Percentiles rank a stretch among this genome's conserved stretches.
Conservation (phyloP, 2,888 invertebrate species). For the Eulithis testata region DNA sequence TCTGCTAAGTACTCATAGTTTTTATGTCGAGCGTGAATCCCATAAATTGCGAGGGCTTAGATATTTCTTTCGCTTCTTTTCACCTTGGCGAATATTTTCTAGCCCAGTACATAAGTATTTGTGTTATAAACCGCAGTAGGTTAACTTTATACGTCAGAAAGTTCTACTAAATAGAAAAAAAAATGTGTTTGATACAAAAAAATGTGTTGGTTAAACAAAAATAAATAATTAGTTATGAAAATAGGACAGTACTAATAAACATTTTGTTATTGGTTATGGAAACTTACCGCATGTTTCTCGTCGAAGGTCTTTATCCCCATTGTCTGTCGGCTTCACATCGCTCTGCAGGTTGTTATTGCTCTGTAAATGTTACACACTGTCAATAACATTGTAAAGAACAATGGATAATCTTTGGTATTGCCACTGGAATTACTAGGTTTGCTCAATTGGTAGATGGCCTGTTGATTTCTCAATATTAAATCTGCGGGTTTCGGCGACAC, state of each 20-base stretch:
- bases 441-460: not conserved
- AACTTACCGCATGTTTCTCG: slow-evolving; percentile 68
- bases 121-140: too few relatives aligned
- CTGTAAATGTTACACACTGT: slow-evolving; percentile 54
- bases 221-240: too few relatives aligned
- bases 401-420: slow-evolving; percentile 7
- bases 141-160: too few relatives aligned
- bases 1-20: not conserved
- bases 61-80: not conserved
- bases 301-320: slow-evolving; percentile 67
- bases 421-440: not conserved
- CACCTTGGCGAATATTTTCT: too few relatives aligned
- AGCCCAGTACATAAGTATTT: too few relatives aligned
- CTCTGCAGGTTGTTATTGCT: slow-evolving; percentile 54
- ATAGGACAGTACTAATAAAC: too few relatives aligned
- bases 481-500: too few relatives aligned
- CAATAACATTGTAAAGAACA: slow-evolving; percentile 22
- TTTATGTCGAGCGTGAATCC: not conserved
- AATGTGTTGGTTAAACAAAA: too few relatives aligned
- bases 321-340: slow-evolving; percentile 56
- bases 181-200: too few relatives aligned
- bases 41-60: not conserved
- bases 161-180: too few relatives aligned
- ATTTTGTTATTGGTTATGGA: slow-evolving; percentile 12
- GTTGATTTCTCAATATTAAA: not conserved